Evolutionary conservation across 2,113 vertebrate species (phyloP).

Genomic region (Paradoxurus hermaphroditus): DNA sequence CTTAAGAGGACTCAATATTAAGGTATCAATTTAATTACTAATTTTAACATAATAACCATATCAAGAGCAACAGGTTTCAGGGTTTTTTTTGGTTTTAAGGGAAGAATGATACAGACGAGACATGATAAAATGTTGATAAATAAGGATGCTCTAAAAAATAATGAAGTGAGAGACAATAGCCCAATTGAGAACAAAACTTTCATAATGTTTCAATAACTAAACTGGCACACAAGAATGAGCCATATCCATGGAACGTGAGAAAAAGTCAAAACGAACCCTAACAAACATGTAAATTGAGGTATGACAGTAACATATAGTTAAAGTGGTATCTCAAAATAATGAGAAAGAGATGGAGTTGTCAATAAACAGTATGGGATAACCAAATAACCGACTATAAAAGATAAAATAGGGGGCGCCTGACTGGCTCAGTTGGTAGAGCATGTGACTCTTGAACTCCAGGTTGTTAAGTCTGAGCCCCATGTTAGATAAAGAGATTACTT

Average conservation of each 20-base stretch:
- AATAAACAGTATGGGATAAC: not conserved
- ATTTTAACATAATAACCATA: not conserved
- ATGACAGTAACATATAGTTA: not conserved
- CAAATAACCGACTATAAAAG: not conserved
- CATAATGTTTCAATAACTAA: not conserved
- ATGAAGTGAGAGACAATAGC: not conserved
- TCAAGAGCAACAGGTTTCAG: not conserved
- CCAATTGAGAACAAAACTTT: not conserved
- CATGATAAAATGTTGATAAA: not conserved
- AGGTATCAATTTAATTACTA: not conserved
- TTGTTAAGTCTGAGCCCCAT: not conserved
- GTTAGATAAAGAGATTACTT: not conserved
- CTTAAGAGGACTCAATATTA: not conserved
- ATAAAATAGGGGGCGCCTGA: not conserved
- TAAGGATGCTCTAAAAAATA: not conserved
- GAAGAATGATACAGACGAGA: not conserved
- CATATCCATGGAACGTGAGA: not conserved
- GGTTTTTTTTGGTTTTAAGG: not conserved
- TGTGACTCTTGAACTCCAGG: not conserved
- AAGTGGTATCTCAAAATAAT: not conserved
- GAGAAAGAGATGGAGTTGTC: not conserved
- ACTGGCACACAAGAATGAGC: not conserved
- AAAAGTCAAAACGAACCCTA: not conserved
- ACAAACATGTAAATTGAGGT: not conserved
- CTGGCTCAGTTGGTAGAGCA: not conserved